Percentiles rank a stretch among this genome's conserved stretches.
Conservation (phyloP, 2,113 vertebrate genomes). For the Lagopus leucura region DNA sequence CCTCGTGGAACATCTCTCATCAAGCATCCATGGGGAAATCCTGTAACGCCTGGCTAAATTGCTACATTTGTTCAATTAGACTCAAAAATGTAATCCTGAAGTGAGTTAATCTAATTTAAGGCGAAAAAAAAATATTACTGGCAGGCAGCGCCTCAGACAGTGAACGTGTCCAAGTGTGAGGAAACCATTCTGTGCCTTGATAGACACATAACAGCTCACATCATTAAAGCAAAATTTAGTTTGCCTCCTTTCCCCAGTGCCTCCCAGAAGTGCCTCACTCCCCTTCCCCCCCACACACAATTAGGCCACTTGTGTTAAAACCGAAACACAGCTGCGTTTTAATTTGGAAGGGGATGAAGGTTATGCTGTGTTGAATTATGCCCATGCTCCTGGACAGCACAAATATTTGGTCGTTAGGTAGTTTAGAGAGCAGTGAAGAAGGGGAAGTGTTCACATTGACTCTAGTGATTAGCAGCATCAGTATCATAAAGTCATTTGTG, state of each 20-base stretch:
- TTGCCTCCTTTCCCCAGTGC: not conserved
- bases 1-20: conserved; percentile 27
- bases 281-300: not conserved
- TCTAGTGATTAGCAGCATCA: not conserved
- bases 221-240: conserved; percentile 52
- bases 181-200: not conserved
- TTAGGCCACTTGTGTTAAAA: not conserved
- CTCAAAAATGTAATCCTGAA: conserved; percentile 44
- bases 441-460: not conserved
- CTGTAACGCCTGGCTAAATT: conserved; percentile 69
- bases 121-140: not conserved
- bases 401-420: conserved; percentile 15
- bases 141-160: conserved; percentile 21
- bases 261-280: not conserved
- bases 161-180: conserved; percentile 15
- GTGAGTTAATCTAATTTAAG: conserved; percentile 65
- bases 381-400: not conserved
- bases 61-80: conserved; percentile 68
- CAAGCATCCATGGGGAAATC: conserved; percentile 58
- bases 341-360: not conserved
- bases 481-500: not conserved
- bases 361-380: not conserved
- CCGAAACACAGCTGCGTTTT: not conserved
- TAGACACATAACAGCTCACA: conserved; percentile 12
- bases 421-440: not conserved